Percentiles rank a stretch among this genome's conserved stretches.
phyloP scores from a whole-genome alignment of 2,888 invertebrate species.

The Calameuta filiformis region DNA sequence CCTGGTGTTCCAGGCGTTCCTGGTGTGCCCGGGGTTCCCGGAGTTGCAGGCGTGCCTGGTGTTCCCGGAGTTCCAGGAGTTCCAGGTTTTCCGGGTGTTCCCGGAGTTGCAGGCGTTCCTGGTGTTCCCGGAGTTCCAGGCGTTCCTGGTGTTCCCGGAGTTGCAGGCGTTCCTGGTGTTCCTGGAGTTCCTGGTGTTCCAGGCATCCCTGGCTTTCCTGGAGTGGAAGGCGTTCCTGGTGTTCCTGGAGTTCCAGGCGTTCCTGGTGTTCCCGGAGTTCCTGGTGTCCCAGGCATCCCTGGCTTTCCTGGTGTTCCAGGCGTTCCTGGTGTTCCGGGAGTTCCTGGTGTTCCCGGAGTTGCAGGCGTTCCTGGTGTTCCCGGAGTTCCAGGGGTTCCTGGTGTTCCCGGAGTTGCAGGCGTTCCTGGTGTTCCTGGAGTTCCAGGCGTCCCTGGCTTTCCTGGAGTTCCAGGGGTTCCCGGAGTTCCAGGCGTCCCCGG shows the following conservation, averaged over 20 bases:
- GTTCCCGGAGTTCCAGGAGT: slow-evolving; percentile 12
- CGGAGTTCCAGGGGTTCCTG: slow-evolving; percentile 26
- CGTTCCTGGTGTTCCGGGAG: slow-evolving; percentile 21
- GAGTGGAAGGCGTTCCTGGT: slow-evolving; percentile 27
- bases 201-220: slow-evolving; percentile 23
- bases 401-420: slow-evolving; percentile 33
- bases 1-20: slow-evolving; percentile 33
- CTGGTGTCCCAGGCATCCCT: slow-evolving; percentile 24
- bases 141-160: slow-evolving; percentile 27
- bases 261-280: slow-evolving; percentile 31
- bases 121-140: slow-evolving; percentile 23
- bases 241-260: slow-evolving; percentile 24
- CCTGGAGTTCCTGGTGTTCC: slow-evolving; percentile 34
- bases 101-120: slow-evolving; percentile 6
- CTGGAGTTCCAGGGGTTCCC: slow-evolving; percentile 19
- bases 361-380: slow-evolving; percentile 31
- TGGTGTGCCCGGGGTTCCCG: slow-evolving; percentile 25
- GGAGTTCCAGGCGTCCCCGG: slow-evolving; percentile 33
- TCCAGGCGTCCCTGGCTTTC: slow-evolving; percentile 28
- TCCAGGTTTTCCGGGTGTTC: slow-evolving; percentile 8
- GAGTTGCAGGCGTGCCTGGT: slow-evolving; percentile 11
- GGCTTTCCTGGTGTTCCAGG: slow-evolving; percentile 30
- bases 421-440: slow-evolving; percentile 26
- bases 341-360: slow-evolving; percentile 25
- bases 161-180: slow-evolving; percentile 20